Conservation (phyloP, 2,797 vertebrate genomes). For the Anableps anableps region DNA sequence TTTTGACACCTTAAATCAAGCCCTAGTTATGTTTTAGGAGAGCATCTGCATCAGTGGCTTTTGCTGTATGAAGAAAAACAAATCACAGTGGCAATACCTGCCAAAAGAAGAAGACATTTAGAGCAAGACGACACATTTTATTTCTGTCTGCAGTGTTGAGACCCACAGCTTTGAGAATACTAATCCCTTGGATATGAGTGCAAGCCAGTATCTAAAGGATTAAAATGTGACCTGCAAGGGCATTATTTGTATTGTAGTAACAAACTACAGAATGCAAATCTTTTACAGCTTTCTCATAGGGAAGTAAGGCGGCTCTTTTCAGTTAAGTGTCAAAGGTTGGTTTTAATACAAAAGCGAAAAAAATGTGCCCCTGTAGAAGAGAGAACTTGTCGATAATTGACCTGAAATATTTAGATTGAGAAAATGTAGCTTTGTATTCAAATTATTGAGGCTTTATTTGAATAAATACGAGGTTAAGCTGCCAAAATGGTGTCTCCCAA, state of each 20-base stretch:
- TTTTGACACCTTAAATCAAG: slow-evolving; percentile 3
- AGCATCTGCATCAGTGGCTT: neutral
- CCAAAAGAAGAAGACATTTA: slow-evolving; percentile 9
- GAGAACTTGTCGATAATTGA: neutral
- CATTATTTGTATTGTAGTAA: slow-evolving; percentile 3
- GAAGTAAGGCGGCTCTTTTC: neutral
- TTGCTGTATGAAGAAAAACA: neutral
- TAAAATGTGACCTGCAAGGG: slow-evolving; percentile 19
- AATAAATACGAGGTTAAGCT: neutral
- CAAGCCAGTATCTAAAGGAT: slow-evolving; percentile 6
- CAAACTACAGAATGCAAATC: neutral
- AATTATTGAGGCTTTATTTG: neutral
- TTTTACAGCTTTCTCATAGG: neutral
- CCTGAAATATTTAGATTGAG: neutral
- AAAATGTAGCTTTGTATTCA: neutral
- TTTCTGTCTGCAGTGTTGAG: slow-evolving; percentile 2
- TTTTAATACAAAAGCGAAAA: neutral
- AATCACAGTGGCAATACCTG: slow-evolving; percentile 2
- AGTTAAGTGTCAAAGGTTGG: neutral
- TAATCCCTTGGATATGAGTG: slow-evolving; percentile 13
- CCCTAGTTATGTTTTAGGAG: neutral
- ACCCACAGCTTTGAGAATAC: slow-evolving; percentile 7
- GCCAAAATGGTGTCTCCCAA: neutral
- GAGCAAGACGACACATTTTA: neutral
- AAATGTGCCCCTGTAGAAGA: neutral